Base-by-base conservation (phyloP, 2,113 vertebrate genomes). In the Chauna torquata region DNA sequence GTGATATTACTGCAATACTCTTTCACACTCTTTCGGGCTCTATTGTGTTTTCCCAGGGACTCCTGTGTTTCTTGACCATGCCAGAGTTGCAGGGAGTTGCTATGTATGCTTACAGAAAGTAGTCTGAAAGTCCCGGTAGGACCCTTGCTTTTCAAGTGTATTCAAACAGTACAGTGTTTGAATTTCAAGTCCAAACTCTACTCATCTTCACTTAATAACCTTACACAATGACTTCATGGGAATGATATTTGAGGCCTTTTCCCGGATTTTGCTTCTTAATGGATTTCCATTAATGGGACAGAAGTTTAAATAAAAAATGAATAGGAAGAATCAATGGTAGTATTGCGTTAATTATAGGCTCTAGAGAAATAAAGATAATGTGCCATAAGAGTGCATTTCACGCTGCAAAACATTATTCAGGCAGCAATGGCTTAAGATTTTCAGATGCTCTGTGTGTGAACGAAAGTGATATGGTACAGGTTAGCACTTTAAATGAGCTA, bases 1-100 rank as follows among this genome's bases (percentile, higher is more conserved):
- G 52, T 0, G 0, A 52, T 52, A 19, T n/a, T 57, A 34, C 49
- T 27, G 50, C 36, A n/a, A 1, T 19, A 34, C 1, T 22, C 40
- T 38, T 68, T 74, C n/a, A 28, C 0, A 0, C 16, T 59, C 24
- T 30, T 72, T 38, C 11, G 74, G 38, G 12, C 16, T 32, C 6
- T 59, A 7, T 32, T 0, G 0, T 50, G 6, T 78, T 66, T 87
- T 87, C 50, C 72, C 1, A 1, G 14, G 8, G 8, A 25, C 19
- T 87, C 42, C 3, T 2, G 3, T 58, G n/a, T 47, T 50, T 22
- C 59, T 19, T 71, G 52, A 64, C 61, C 12, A 5, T 68, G 28
- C 8, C 24, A 62, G n/a, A n/a, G 27, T 20, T 75, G 30, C 5
- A 14, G 38, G 65, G 32, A 85, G 14, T 55, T 74, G 42, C 32